Evolutionary conservation across 2,888 invertebrate genomes (phyloP).

Genomic region (Synergus japonicus): DNA sequence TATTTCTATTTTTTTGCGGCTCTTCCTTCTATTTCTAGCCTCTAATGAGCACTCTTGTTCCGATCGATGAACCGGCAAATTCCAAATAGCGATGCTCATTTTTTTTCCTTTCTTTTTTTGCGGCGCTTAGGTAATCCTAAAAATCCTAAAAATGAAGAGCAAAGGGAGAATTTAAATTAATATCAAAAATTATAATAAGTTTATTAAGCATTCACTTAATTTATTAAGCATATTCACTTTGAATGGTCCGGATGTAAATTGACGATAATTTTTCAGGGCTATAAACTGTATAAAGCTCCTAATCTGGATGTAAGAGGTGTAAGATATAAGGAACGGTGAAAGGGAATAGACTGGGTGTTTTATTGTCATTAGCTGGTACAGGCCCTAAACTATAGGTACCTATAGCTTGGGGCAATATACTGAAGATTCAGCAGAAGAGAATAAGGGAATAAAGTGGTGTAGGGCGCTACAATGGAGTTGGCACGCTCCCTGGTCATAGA

Average conservation of each 20-base stretch:
- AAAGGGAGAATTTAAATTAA: too few relatives aligned
- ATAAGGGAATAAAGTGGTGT: constrained; percentile 73
- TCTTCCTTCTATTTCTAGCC: background rate
- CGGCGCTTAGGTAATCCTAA: background rate
- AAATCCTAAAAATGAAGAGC: too few relatives aligned
- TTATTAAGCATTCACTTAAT: too few relatives aligned
- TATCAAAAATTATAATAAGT: too few relatives aligned
- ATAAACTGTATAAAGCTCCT: constrained; percentile 9
- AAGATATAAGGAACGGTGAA: constrained; percentile 30
- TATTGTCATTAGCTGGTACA: constrained; percentile 62
- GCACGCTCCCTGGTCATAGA: constrained; percentile 76
- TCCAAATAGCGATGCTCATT: background rate
- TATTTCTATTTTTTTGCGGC: background rate
- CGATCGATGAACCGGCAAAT: background rate
- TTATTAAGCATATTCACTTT: too few relatives aligned
- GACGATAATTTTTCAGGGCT: background rate
- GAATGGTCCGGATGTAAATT: background rate
- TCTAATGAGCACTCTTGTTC: background rate
- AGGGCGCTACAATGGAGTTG: constrained; percentile 76
- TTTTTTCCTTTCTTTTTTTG: background rate
- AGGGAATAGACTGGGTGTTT: constrained; percentile 50
- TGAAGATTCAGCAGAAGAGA: constrained; percentile 65
- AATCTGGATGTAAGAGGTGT: constrained; percentile 20
- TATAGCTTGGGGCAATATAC: constrained; percentile 63
- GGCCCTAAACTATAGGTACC: constrained; percentile 60